These are phyloP conservation scores for Nasonia vitripennis DNA, from an alignment of 1,140 invertebrate genomes.

Conservation along the genomic window DNA sequence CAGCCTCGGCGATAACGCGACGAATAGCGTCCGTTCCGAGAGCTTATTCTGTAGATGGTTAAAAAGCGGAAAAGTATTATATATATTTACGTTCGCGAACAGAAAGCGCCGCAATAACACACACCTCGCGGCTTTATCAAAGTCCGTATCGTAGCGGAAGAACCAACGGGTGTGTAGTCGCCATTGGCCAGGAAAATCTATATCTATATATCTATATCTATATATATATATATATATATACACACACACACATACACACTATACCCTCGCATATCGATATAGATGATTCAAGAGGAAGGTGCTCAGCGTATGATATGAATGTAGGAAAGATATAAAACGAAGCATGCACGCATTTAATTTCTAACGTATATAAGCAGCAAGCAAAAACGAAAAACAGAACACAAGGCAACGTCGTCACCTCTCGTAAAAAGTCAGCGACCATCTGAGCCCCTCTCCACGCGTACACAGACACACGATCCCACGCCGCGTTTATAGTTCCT, in stretches of 20 bases:
- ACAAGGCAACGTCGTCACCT: not conserved
- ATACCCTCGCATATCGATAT: too few relatives aligned
- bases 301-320: too few relatives aligned
- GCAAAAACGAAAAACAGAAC: not conserved
- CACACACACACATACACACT: too few relatives aligned
- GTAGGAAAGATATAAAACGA: not conserved
- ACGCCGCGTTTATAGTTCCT: not conserved
- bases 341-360: not conserved
- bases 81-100: not conserved
- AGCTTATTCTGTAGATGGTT: not conserved
- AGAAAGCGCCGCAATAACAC: not conserved
- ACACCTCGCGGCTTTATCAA: not conserved
- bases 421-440: slow-evolving; percentile 20
- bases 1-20: not conserved
- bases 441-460: not conserved
- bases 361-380: not conserved
- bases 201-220: too few relatives aligned
- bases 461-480: not conserved
- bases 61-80: not conserved
- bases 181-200: too few relatives aligned
- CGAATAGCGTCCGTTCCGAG: not conserved
- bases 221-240: too few relatives aligned
- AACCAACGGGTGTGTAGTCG: too few relatives aligned
- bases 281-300: too few relatives aligned
- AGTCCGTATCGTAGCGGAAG: too few relatives aligned